A percentile compares a stretch with the other conserved stretches of the same genome.
Conservation (phyloP, 2,797 vertebrate species). For the Poliocrania exsul region DNA sequence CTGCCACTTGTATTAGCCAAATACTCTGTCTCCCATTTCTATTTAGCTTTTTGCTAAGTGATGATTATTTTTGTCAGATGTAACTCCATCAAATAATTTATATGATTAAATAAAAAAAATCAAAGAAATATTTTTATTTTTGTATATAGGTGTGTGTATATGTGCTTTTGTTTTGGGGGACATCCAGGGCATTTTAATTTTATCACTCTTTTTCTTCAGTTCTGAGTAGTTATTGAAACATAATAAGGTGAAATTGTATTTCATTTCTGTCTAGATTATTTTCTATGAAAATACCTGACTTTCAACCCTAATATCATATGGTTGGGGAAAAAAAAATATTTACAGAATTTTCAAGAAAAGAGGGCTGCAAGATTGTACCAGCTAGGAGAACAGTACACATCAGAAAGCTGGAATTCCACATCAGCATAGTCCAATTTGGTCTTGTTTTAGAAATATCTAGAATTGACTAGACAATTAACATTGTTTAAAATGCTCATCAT, state of each 20-base stretch:
- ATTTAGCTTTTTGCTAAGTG: not conserved
- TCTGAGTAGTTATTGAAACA: not conserved
- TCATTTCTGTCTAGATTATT: not conserved
- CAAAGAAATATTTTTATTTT: not conserved
- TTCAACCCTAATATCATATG: not conserved
- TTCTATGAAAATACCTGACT: not conserved
- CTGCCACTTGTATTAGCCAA: not conserved
- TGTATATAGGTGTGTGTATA: accelerated
- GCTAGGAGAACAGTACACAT: not conserved
- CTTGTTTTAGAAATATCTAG: not conserved
- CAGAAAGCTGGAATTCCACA: not conserved
- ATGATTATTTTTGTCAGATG: not conserved
- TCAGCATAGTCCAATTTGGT: not conserved
- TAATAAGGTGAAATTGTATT: not conserved
- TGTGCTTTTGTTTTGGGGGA: not conserved
- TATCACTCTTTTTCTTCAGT: not conserved
- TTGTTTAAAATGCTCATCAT: not conserved
- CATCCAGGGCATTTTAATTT: not conserved
- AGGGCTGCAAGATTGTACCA: accelerated
- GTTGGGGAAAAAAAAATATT: not conserved
- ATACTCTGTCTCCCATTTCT: not conserved
- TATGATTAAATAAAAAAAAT: not conserved
- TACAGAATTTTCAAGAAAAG: not conserved
- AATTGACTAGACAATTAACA: not conserved
- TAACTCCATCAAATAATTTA: not conserved